A percentile compares a stretch with the other conserved stretches of the same genome.
Conservation (phyloP, 2,888 invertebrate genomes). For the Alloplasta piceator region DNA sequence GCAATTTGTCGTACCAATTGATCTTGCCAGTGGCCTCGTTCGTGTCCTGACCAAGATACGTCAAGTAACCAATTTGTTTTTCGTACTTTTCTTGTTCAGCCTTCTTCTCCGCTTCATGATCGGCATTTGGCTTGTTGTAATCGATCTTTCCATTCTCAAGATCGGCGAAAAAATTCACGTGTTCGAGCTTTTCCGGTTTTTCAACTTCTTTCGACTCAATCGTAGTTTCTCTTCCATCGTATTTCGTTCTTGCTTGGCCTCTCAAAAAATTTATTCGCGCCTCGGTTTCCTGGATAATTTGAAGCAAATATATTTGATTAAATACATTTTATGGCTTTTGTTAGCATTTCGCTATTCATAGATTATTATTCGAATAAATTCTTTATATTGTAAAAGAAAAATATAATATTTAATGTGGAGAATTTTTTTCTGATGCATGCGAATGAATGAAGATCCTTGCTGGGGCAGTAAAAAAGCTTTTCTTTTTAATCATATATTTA, state of each 20-base stretch:
- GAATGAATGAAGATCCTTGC: no score
- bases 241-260: constrained; percentile 86
- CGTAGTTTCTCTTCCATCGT: constrained; percentile 75
- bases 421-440: no score
- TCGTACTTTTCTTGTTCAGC: constrained; percentile 98
- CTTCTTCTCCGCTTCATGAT: constrained; percentile 95
- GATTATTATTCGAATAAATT: no score
- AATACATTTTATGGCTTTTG: no score
- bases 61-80: constrained; percentile 97
- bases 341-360: no score
- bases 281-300: constrained; percentile 89
- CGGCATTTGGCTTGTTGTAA: constrained; percentile 89
- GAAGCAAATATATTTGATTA: constrained; percentile 13
- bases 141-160: constrained; percentile 89
- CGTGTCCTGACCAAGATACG: constrained; percentile 97
- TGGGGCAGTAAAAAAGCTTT: no score
- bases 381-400: no score
- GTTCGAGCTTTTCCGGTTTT: constrained; percentile 81
- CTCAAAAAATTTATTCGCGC: constrained; percentile 90
- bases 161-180: constrained; percentile 95
- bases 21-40: constrained; percentile 93
- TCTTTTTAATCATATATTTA: no score
- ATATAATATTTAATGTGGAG: no score
- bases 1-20: constrained; percentile 94
- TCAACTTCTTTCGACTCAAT: constrained; percentile 71